Percentiles rank a stretch among this genome's conserved stretches.
These are phyloP conservation scores for Oryzias sinensis DNA, from an alignment of 2,797 vertebrate genomes.

Conservation along the genomic window DNA sequence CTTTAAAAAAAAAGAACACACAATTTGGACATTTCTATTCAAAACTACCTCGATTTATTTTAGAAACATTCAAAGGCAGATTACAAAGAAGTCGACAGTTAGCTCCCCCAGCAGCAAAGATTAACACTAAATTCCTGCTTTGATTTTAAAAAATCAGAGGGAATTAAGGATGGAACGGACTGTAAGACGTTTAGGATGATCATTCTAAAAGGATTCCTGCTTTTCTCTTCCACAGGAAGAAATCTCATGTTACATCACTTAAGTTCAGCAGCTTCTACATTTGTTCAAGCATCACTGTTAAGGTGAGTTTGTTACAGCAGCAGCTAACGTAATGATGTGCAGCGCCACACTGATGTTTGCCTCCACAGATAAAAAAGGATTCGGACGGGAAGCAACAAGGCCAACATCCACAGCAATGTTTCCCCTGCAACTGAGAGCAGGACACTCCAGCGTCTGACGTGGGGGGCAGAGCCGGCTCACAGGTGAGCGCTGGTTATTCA, in stretches of 20 bases:
- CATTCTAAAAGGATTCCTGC: not conserved
- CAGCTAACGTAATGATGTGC: constrained; percentile 19
- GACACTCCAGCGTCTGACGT: too few species aligned
- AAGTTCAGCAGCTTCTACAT: constrained; percentile 1
- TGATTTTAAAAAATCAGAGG: not conserved
- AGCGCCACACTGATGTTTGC: constrained; percentile 1
- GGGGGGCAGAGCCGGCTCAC: too few species aligned
- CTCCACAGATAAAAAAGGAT: not conserved
- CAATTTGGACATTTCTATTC: too few species aligned
- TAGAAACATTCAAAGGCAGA: constrained; percentile 16
- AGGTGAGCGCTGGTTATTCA: too few species aligned
- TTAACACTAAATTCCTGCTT: not conserved
- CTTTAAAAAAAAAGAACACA: too few species aligned
- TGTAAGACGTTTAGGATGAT: too few species aligned
- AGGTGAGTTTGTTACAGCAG: constrained; percentile 27
- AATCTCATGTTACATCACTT: constrained; percentile 23
- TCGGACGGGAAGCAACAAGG: not conserved
- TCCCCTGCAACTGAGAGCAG: too few species aligned
- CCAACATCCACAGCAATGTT: too few species aligned
- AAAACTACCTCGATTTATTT: not conserved
- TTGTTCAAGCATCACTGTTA: not conserved
- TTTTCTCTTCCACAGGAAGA: constrained; percentile 71
- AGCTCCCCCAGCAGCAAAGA: not conserved
- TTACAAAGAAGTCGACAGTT: constrained; percentile 22
- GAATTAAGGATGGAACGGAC: not conserved